These are phyloP conservation scores for Scrobipalpa costella DNA, from an alignment of 2,888 invertebrate genomes.

Conservation along the genomic window DNA sequence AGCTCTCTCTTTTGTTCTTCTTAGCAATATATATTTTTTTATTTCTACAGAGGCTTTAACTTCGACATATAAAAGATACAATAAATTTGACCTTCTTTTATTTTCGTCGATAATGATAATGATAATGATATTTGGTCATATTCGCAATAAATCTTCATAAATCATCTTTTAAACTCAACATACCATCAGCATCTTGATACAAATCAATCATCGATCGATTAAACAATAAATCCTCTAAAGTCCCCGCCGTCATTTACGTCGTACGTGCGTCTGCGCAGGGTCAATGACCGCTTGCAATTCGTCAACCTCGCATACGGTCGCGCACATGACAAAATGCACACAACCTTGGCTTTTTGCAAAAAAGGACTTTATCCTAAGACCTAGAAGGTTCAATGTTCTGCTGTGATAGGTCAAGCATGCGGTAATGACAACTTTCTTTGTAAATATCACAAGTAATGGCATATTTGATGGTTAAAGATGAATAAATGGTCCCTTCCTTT, in stretches of 20 bases:
- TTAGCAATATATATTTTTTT: neutral
- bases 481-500: neutral
- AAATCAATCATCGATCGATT: conserved; percentile 16
- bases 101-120: neutral
- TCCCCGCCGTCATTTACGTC: neutral
- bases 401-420: neutral
- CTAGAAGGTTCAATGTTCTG: neutral
- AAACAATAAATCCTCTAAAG: conserved; percentile 15
- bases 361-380: neutral
- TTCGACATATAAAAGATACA: neutral
- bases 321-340: neutral
- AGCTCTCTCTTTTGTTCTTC: neutral
- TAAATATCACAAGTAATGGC: neutral
- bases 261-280: conserved; percentile 14
- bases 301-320: conserved; percentile 5
- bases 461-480: neutral
- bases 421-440: conserved; percentile 2
- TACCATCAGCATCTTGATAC: neutral
- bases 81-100: neutral
- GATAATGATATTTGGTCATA: neutral
- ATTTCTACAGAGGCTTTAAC: neutral
- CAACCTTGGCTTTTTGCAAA: neutral
- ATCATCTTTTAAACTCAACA: neutral
- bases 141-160: neutral
- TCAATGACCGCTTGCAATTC: conserved; percentile 18